Conservation (phyloP, 2,113 vertebrate species). For the Zeus faber region DNA sequence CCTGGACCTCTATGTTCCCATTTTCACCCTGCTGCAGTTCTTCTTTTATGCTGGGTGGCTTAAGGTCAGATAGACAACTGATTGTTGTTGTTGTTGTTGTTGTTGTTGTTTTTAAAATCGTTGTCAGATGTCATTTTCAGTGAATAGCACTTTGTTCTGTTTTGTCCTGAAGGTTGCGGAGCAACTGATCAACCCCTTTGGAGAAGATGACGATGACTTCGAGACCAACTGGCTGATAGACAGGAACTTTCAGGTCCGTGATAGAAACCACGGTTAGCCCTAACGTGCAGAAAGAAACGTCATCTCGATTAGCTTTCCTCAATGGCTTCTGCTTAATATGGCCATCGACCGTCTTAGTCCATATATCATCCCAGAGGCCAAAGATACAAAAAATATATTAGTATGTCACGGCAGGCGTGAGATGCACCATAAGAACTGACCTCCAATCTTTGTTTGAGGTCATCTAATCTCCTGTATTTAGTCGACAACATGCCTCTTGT, state of each 20-base stretch:
- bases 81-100: not conserved
- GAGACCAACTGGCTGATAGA: constrained; percentile 92
- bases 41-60: constrained; percentile 95
- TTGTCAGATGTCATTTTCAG: not conserved
- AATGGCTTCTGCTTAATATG: too few relatives aligned
- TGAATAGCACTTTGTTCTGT: not conserved
- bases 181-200: constrained; percentile 91
- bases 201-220: constrained; percentile 92
- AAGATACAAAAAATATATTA: too few relatives aligned
- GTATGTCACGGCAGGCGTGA: too few relatives aligned
- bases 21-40: constrained; percentile 94
- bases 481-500: too few relatives aligned
- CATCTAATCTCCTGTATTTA: too few relatives aligned
- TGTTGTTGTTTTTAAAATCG: not conserved
- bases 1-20: constrained; percentile 86
- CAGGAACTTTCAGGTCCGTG: constrained; percentile 86
- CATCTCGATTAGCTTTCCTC: too few relatives aligned
- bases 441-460: too few relatives aligned
- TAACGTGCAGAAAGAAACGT: too few relatives aligned
- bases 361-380: too few relatives aligned
- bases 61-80: constrained; percentile 75
- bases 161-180: constrained; percentile 81
- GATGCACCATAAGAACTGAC: too few relatives aligned
- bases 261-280: not conserved
- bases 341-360: too few relatives aligned